Percentiles rank a stretch among this genome's conserved stretches.
phyloP scores from a whole-genome alignment of 2,797 vertebrate species.

The Gambelia wislizenii region DNA sequence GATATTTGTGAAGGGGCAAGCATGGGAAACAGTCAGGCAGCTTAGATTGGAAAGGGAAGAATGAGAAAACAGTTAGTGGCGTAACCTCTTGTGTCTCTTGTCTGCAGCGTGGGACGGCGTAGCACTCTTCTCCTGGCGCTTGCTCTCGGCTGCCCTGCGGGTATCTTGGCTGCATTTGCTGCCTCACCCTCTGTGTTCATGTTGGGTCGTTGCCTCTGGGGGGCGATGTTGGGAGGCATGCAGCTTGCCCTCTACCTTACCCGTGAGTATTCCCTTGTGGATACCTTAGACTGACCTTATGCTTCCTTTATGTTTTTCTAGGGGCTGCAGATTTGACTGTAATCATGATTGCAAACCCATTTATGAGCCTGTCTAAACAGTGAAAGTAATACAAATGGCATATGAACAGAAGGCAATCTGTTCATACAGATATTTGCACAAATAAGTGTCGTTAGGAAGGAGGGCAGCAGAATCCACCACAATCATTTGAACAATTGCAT shows the following conservation, averaged over 20 bases:
- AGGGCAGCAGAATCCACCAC: too few relatives aligned
- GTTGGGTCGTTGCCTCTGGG: constrained; percentile 88
- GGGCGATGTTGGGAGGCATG: constrained; percentile 84
- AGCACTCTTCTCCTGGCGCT: constrained; percentile 86
- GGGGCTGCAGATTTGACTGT: not conserved
- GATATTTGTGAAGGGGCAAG: not conserved
- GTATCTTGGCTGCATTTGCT: constrained; percentile 87
- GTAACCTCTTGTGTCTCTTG: constrained; percentile 7
- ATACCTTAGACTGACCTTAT: too few relatives aligned
- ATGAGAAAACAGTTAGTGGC: not conserved
- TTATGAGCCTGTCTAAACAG: too few relatives aligned
- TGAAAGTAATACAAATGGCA: too few relatives aligned
- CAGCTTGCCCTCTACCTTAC: constrained; percentile 88
- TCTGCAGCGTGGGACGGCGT: constrained; percentile 84
- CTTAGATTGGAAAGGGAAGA: not conserved
- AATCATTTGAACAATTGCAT: too few relatives aligned
- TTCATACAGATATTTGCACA: too few relatives aligned
- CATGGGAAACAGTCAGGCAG: not conserved
- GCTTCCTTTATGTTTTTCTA: not conserved
- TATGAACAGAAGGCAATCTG: too few relatives aligned
- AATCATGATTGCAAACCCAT: not conserved
- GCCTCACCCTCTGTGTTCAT: constrained; percentile 87
- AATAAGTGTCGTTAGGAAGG: too few relatives aligned
- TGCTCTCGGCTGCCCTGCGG: constrained; percentile 87
- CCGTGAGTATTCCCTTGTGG: constrained; percentile 79